Evolutionary conservation across 2,797 vertebrate genomes (phyloP).

Genomic region (Pachyuromys duprasi): DNA sequence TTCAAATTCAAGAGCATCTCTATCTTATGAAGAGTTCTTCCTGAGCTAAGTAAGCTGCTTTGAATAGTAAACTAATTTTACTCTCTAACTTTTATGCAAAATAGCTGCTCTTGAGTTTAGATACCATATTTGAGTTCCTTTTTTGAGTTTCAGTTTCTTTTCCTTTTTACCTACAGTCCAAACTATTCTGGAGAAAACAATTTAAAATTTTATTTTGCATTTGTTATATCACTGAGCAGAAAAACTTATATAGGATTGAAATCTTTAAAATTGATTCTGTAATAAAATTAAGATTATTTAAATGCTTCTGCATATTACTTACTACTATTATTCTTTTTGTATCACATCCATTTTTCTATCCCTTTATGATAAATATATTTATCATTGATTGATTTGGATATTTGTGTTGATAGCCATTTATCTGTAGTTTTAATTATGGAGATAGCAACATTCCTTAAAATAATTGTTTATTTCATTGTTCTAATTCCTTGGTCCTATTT

Average conservation of each 20-base stretch:
- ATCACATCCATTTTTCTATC: neutral
- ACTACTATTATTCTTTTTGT: slow-evolving; percentile 9
- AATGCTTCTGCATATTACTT: slow-evolving; percentile 26
- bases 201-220: neutral
- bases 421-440: neutral
- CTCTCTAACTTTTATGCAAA: neutral
- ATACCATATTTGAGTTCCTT: neutral
- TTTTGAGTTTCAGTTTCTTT: neutral
- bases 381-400: neutral
- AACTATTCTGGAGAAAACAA: neutral
- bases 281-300: slow-evolving; percentile 63
- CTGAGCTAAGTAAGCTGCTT: neutral
- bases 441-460: neutral
- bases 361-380: neutral
- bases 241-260: neutral
- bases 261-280: slow-evolving; percentile 45
- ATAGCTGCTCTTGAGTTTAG: neutral
- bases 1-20: neutral
- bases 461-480: neutral
- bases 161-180: neutral
- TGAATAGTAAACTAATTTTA: neutral
- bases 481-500: neutral
- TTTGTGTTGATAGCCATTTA: neutral
- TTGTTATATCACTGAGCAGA: neutral
- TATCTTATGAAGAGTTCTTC: neutral